Evolutionary conservation across 64 coral and sea anemone species (phyloP), one percentile per base, ranked within the genome.

Genomic region (Montipora sp.): DNA sequence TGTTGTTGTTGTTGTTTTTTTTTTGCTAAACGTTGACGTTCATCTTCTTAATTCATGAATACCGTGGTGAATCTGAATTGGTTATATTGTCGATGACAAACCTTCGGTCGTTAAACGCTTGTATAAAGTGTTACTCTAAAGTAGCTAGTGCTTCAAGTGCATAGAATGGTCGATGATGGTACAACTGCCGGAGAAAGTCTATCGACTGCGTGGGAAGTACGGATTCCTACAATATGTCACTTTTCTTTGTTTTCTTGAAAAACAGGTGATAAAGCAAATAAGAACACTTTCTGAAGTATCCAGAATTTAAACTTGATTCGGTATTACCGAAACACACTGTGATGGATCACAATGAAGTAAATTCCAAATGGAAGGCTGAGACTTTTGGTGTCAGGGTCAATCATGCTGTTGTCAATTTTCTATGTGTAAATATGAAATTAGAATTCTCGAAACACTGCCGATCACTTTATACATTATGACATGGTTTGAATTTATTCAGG

Each of bases 261-360:
- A 59, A 67, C 80, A 83, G 80, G 59, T 47, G 14, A 66, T 55
- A 83, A 66, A 47, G 23, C 60, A 83, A 83, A 83, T 60, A 36
- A 83, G 36, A 20, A 83, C 60, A 47, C 59, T 47, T 44, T 65
- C 36, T 48, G 47, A 23, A 44, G 59, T 19, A 9, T 58, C 6
- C 10, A 59, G 7, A 48, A 43, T 83, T 7, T 45, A 8, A 11
- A 18, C 77, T 55, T 48, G 10, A 55, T 47, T n/a, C 58, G 0
- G 59, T 3, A 2, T 47, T 5, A 67, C 13, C 8, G 60, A 83
- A 67, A 66, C 13, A 67, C 2, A 8, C 5, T 45, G 14, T 83
- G 9, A 7, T 83, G 9, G 58, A 83, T 47, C 60, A 12, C 58
- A 83, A 83, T 22, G 1, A 60, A n/a, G 47, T 36, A 13, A 18